Evolutionary conservation across 2,113 vertebrate genomes (phyloP).

Genomic region (Orthochromis indermauri): DNA sequence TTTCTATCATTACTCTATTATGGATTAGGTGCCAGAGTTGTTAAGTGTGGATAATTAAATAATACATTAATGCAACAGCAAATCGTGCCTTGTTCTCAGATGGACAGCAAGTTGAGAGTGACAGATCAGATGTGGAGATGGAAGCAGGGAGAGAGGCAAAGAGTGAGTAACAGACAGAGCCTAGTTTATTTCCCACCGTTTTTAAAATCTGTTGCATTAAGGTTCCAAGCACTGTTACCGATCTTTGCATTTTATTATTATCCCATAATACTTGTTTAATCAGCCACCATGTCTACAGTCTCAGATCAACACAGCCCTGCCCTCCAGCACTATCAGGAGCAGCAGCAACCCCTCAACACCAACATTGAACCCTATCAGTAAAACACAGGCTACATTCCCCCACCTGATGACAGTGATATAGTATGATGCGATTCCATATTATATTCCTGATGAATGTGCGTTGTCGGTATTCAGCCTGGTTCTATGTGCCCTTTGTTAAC

Average conservation of each 20-base stretch:
- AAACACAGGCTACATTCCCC: background rate
- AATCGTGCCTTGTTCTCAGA: background rate
- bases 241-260: background rate
- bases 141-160: background rate
- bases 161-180: background rate
- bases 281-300: background rate
- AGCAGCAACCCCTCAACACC: accelerated
- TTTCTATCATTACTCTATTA: background rate
- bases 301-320: background rate
- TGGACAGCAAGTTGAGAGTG: accelerated
- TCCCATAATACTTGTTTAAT: background rate
- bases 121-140: background rate
- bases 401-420: background rate
- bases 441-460: background rate
- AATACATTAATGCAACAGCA: background rate
- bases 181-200: background rate
- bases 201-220: background rate
- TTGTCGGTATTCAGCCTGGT: background rate
- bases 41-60: background rate
- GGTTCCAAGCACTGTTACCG: accelerated
- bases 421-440: background rate
- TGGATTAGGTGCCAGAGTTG: background rate
- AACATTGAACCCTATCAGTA: background rate
- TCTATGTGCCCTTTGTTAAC: background rate
- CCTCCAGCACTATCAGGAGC: background rate